Evolutionary conservation across 2,888 invertebrate genomes (phyloP), one percentile per base, ranked within the genome.

Genomic region (Rotaria socialis): DNA sequence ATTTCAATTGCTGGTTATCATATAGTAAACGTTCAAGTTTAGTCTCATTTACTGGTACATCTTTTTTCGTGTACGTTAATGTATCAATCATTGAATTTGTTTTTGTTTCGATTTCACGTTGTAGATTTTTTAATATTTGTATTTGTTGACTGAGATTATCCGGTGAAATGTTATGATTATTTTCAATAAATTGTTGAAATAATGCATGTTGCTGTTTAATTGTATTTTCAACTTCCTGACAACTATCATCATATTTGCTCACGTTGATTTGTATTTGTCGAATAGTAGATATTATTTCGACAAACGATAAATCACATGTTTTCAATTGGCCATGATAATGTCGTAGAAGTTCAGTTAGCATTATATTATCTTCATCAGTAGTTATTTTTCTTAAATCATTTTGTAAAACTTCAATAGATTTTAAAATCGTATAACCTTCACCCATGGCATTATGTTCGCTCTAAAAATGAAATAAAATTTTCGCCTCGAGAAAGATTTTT

Each of bases 81-180:
- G 80, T 47, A 14, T 47, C 24, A 80, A 80, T 11, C 47, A 47
- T 47, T n/a, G 80, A 47, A 80, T 80, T 22, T 80, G 80, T 80
- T 80, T 43, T 47, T 10, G 43, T 80, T 47, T 80, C 10, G 16
- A 47, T 10, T 47, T 47, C 47, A n/a, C 35, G 47, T 47, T 47
- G 43, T n/a, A 43, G n/a, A 47, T 16, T 47, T 47, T 80, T 47
- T 47, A 80, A 80, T 24, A 80, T 10, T 80, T 80, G 47, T 24
- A 80, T 47, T 24, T 80, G 80, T 80, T 80, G 43, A 47, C 47
- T 43, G 47, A 80, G 14, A 80, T 80, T 41, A 14, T 80, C 80
- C 1, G 47, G 47, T 80, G 19, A 47, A 47, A 80, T 47, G n/a
- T 47, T 80, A 24, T 80, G 47, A 47, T 80, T 80, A 80, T 80